phyloP scores from a whole-genome alignment of 2,113 vertebrate genomes.

The Balaeniceps rex region DNA sequence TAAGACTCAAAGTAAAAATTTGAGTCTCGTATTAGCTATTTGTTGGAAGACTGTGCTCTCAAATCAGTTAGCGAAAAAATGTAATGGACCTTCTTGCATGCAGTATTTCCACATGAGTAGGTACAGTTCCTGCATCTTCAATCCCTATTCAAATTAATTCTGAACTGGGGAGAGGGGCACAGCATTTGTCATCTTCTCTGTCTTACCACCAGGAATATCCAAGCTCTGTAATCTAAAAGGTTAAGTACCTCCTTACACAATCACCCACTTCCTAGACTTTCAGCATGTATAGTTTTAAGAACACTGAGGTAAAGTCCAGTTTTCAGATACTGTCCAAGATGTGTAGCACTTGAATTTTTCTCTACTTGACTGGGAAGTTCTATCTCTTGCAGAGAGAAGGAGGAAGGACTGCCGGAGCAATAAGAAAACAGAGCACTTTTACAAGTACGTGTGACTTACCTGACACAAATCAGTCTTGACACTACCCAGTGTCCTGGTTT shows the following conservation, averaged over 20 bases:
- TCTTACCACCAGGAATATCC: neutral
- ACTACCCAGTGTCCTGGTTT: neutral
- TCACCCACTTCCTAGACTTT: neutral
- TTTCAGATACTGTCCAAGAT: neutral
- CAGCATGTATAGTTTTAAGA: neutral
- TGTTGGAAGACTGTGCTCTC: neutral
- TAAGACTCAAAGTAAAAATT: neutral
- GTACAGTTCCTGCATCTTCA: neutral
- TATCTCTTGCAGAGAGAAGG: neutral
- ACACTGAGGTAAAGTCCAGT: neutral
- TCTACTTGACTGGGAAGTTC: neutral
- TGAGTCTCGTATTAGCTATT: neutral
- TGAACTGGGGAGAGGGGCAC: neutral
- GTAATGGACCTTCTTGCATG: neutral
- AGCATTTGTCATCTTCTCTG: neutral
- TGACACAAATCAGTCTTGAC: neutral
- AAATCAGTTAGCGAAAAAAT: neutral
- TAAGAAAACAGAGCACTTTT: neutral
- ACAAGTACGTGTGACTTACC: neutral
- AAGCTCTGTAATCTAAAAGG: neutral
- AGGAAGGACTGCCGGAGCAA: neutral
- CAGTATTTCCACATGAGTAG: neutral
- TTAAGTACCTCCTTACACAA: neutral
- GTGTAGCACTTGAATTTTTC: neutral
- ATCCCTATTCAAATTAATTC: neutral